Percentiles rank a stretch among this genome's conserved stretches.
Evolutionary conservation across 1,140 invertebrate genomes (phyloP).

Genomic region (Diorhabda carinulata): DNA sequence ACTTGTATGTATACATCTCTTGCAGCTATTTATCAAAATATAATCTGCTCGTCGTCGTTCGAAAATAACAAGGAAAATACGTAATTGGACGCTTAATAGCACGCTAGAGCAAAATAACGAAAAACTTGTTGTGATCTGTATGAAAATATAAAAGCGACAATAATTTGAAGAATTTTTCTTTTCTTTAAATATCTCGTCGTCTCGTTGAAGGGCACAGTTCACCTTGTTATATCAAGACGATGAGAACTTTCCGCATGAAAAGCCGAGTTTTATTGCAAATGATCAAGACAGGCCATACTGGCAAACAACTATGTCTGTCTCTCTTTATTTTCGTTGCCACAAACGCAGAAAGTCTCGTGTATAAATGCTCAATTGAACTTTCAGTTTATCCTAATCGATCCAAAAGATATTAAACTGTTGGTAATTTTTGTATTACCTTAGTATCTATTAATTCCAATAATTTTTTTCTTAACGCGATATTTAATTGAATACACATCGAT

Average conservation of each 20-base stretch:
- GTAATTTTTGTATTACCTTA: too few relatives aligned
- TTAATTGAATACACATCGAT: too few relatives aligned
- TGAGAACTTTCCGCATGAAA: slow-evolving; percentile 28
- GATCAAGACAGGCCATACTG: not conserved
- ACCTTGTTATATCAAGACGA: slow-evolving; percentile 26
- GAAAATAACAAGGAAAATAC: slow-evolving; percentile 4
- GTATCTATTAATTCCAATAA: too few relatives aligned
- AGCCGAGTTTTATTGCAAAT: slow-evolving; percentile 28
- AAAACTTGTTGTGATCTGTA: slow-evolving; percentile 15
- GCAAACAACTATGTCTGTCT: slow-evolving; percentile 9
- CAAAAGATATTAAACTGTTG: too few relatives aligned
- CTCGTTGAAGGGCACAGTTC: slow-evolving; percentile 17
- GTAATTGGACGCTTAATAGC: slow-evolving; percentile 1
- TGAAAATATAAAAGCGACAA: slow-evolving; percentile 17
- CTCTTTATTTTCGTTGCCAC: not conserved
- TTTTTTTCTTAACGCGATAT: too few relatives aligned
- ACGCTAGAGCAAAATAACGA: slow-evolving; percentile 6
- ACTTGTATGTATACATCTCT: too few relatives aligned
- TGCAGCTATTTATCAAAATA: not conserved
- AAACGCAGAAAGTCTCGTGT: not conserved
- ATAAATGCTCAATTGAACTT: too few relatives aligned
- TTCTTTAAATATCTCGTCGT: slow-evolving; percentile 18
- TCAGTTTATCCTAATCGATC: too few relatives aligned
- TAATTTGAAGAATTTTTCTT: slow-evolving; percentile 26
- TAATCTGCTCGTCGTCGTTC: too few relatives aligned